Evolutionary conservation across 1,140 invertebrate species (phyloP).

Genomic region (Drosophila nikananu): DNA sequence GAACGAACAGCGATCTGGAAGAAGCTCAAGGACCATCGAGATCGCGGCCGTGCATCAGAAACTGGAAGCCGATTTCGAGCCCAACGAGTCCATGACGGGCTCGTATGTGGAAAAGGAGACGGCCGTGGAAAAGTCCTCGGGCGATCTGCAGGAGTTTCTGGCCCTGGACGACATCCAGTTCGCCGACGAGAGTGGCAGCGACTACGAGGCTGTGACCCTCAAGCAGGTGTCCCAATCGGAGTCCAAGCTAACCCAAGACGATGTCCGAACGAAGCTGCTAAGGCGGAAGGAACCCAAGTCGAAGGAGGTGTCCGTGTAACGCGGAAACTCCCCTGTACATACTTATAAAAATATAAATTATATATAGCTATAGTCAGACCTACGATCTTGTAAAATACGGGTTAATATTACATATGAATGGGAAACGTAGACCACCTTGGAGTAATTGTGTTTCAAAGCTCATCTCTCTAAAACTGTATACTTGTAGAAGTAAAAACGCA

Average conservation of each 20-base stretch:
- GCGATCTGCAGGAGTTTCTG: constrained; percentile 78
- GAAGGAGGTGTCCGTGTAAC: constrained; percentile 62
- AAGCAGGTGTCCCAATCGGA: constrained; percentile 39
- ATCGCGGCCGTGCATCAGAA: constrained; percentile 64
- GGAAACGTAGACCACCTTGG: constrained; percentile 48
- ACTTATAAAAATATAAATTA: constrained; percentile 21
- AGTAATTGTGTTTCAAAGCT: constrained; percentile 34
- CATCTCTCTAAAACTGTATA: constrained; percentile 23
- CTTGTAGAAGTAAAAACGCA: constrained; percentile 15
- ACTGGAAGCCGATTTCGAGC: constrained; percentile 42
- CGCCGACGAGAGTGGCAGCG: constrained; percentile 86
- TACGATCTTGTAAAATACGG: constrained; percentile 43
- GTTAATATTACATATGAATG: constrained; percentile 37
- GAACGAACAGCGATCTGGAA: constrained; percentile 18
- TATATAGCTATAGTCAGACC: constrained; percentile 16
- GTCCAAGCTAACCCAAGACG: constrained; percentile 23
- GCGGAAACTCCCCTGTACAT: constrained; percentile 48
- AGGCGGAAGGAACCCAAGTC: constrained; percentile 29
- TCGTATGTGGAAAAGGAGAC: constrained; percentile 86
- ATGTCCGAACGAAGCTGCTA: constrained; percentile 6
- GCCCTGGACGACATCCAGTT: constrained; percentile 86
- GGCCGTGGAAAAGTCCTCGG: constrained; percentile 85
- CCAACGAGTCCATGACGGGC: constrained; percentile 70
- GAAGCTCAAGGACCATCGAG: constrained; percentile 27
- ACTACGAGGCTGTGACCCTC: constrained; percentile 68